Conservation (phyloP, 2,113 vertebrate species). For the Corythornis madagascariensis region DNA sequence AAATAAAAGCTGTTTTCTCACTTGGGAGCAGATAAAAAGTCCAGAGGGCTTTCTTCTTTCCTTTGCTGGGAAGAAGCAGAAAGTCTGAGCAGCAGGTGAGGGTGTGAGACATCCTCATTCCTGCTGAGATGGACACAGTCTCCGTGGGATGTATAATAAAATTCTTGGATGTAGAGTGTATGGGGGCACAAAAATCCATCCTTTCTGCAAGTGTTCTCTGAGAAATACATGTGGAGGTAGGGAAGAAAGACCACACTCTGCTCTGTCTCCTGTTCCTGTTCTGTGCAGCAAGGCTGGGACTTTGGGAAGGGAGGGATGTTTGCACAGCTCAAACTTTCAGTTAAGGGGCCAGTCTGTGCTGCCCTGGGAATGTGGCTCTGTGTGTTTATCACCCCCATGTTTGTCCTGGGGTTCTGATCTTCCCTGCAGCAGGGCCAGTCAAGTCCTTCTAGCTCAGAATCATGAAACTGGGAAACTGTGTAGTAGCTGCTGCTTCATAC, state of each 20-base stretch:
- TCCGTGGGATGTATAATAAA: background rate
- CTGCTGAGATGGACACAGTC: background rate
- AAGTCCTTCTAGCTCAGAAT: background rate
- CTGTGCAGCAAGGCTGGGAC: background rate
- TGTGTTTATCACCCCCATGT: rapidly evolving
- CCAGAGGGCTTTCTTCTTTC: background rate
- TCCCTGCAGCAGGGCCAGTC: background rate
- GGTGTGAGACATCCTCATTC: background rate
- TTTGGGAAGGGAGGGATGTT: background rate
- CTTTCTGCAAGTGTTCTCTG: background rate
- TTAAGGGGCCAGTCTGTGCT: background rate
- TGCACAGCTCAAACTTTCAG: background rate
- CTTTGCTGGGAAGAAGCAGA: background rate
- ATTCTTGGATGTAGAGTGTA: background rate
- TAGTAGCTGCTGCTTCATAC: background rate
- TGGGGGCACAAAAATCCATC: background rate
- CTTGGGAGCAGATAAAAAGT: background rate
- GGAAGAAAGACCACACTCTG: background rate
- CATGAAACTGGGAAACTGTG: background rate
- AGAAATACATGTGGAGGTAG: background rate
- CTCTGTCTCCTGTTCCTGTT: background rate
- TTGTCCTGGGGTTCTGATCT: background rate
- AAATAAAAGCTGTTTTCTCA: background rate
- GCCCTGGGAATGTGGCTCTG: background rate
- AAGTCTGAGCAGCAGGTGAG: background rate